Evolutionary conservation across 2,797 vertebrate genomes (phyloP).

Genomic region (Danio aesculapii): DNA sequence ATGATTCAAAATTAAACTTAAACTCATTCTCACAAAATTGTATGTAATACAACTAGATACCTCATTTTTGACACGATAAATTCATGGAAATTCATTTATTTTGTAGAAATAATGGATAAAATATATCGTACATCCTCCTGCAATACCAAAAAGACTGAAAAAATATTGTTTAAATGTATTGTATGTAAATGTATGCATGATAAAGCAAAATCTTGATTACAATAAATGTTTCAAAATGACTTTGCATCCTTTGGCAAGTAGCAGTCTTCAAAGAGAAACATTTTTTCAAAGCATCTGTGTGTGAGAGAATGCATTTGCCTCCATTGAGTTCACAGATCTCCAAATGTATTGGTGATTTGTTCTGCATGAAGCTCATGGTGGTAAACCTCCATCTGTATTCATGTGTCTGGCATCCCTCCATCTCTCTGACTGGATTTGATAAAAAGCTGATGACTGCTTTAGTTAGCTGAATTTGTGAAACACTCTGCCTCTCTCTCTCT

Average conservation of each 20-base stretch:
- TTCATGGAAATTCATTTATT: not conserved
- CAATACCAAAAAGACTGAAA: not conserved
- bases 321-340: conserved; percentile 1
- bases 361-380: conserved; percentile 44
- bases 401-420: conserved; percentile 27
- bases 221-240: conserved; percentile 66
- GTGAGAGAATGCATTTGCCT: not conserved
- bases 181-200: too few relatives aligned
- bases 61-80: not conserved
- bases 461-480: conserved; percentile 55
- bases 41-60: too few relatives aligned
- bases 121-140: not conserved
- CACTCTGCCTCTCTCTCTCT: conserved; percentile 28
- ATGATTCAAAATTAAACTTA: too few relatives aligned
- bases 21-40: too few relatives aligned
- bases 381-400: conserved; percentile 33
- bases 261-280: conserved; percentile 38
- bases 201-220: conserved; percentile 60
- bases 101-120: not conserved
- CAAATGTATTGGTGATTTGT: conserved; percentile 55
- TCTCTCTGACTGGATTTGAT: conserved; percentile 54
- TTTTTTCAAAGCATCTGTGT: conserved; percentile 22
- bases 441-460: conserved; percentile 36
- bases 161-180: not conserved
- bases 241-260: conserved; percentile 62